phyloP scores from a whole-genome alignment of 2,888 invertebrate genomes.

The Dryobotodes eremita region DNA sequence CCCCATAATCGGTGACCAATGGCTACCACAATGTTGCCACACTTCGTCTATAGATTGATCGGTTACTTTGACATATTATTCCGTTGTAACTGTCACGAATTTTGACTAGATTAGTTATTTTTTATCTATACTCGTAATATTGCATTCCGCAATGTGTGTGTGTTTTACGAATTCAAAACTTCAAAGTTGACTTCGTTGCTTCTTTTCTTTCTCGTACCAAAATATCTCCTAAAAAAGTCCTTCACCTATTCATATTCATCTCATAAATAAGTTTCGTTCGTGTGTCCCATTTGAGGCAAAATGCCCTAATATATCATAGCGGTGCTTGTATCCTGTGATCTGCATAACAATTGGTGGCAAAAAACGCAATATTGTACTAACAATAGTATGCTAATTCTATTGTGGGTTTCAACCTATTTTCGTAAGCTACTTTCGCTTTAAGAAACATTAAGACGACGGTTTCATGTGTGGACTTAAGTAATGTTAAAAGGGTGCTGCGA shows the following conservation, averaged over 20 bases:
- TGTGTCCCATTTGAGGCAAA: constrained; percentile 19
- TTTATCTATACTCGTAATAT: too few relatives aligned
- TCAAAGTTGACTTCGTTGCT: not conserved
- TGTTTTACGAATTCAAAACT: not conserved
- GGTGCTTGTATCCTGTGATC: constrained; percentile 55
- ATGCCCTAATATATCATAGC: constrained; percentile 41
- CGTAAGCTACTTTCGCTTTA: constrained; percentile 53
- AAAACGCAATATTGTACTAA: constrained; percentile 64
- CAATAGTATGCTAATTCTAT: constrained; percentile 69
- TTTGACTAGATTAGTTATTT: not conserved
- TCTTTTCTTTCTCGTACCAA: not conserved
- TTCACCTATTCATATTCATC: constrained; percentile 3
- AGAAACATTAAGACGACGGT: constrained; percentile 24
- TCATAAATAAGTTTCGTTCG: constrained; percentile 12
- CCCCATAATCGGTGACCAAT: constrained; percentile 14
- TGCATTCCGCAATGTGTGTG: not conserved
- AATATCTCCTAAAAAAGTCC: constrained; percentile 16
- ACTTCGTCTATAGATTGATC: constrained; percentile 34
- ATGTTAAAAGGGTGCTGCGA: not conserved
- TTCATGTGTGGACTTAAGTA: constrained; percentile 16
- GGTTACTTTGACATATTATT: constrained; percentile 11
- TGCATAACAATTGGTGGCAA: constrained; percentile 67
- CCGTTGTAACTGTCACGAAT: not conserved
- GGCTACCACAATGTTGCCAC: constrained; percentile 6
- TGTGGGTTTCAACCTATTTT: constrained; percentile 49